Conservation (phyloP, 1,140 invertebrate genomes). For the Pentalonia nigronervosa region DNA sequence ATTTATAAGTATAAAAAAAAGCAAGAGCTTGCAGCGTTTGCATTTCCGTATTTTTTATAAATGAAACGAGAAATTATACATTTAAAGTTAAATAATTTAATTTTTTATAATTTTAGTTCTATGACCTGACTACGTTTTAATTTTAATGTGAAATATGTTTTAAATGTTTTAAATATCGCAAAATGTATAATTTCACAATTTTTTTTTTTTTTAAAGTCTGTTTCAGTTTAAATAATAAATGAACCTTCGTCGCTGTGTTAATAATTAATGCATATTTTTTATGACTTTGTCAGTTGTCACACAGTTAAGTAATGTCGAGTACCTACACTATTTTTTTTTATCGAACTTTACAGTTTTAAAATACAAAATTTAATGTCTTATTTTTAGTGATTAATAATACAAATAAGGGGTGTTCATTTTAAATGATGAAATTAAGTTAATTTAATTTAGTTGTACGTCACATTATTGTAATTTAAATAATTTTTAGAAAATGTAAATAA, state of each 20-base stretch:
- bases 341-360: background rate
- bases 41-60: background rate
- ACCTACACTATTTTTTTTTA: background rate
- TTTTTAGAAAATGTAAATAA: background rate
- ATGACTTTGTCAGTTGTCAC: background rate
- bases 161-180: constrained; percentile 1
- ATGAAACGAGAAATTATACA: background rate
- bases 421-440: background rate
- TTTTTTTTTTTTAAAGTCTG: constrained; percentile 1
- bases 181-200: background rate
- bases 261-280: constrained; percentile 30
- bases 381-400: background rate
- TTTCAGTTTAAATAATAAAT: constrained; percentile 3
- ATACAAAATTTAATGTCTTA: constrained; percentile 18
- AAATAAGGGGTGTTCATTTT: background rate
- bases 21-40: background rate
- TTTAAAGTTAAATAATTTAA: background rate
- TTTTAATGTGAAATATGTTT: constrained; percentile 1
- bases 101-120: background rate
- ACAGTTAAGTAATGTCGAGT: background rate
- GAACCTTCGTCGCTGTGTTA: background rate
- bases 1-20: background rate
- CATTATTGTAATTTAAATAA: background rate
- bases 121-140: background rate
- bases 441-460: background rate